Percentiles rank a stretch among this genome's conserved stretches.
These are phyloP conservation scores for roundworm (Caenorhabditis elegans) DNA, from an alignment of 1,140 invertebrate species.

Conservation along the genomic window DNA sequence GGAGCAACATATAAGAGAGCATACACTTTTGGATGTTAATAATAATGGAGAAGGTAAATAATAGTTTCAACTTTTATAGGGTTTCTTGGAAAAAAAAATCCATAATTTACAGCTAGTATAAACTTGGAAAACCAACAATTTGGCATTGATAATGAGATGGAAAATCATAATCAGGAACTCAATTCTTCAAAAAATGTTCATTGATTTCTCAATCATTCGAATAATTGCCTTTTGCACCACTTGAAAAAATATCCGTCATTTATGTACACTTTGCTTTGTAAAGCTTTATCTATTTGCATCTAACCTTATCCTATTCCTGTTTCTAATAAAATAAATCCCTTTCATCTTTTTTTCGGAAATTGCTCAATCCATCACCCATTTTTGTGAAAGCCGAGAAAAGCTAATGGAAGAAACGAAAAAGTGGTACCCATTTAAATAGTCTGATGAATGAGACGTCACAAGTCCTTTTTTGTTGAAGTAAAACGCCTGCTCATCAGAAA, in stretches of 20 bases:
- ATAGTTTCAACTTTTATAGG: neutral
- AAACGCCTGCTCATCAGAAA: too few species aligned
- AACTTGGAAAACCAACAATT: too few species aligned
- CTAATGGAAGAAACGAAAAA: neutral
- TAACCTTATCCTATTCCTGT: neutral
- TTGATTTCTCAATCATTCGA: too few species aligned
- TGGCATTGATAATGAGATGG: too few species aligned
- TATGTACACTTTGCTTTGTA: too few species aligned
- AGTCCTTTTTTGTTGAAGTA: neutral
- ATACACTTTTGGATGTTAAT: too few species aligned
- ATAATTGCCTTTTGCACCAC: too few species aligned
- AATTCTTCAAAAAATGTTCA: too few species aligned
- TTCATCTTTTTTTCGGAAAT: neutral
- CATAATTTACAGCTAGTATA: neutral
- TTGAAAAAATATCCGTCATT: too few species aligned
- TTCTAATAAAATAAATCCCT: constrained; percentile 21
- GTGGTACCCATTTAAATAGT: neutral
- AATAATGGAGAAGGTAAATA: neutral
- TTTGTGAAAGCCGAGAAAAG: neutral
- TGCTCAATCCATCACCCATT: neutral
- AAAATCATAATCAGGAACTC: too few species aligned
- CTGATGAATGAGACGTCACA: neutral
- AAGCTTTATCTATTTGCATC: neutral
- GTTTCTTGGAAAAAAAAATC: neutral
- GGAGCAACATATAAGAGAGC: neutral